Base-by-base conservation (phyloP, 2,113 vertebrate species). In the Elachura formosa region DNA sequence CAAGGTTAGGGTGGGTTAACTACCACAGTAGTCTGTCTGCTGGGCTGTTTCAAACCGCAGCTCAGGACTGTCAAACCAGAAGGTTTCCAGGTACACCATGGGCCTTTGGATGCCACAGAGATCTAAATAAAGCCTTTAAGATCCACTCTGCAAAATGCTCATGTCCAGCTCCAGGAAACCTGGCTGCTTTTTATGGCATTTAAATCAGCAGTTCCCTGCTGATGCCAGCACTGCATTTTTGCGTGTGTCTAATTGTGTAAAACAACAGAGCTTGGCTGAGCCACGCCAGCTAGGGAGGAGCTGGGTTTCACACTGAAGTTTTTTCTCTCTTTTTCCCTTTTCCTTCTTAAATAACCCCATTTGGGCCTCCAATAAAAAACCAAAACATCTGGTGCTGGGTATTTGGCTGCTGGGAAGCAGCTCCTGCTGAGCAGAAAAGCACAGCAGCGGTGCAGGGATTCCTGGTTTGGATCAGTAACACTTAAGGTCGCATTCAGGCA, bases 301-400 rank as follows among this genome's bases (percentile, higher is more conserved):
- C 71, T 82, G 67, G 36, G 38, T 75, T 90, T 93, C 68, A 67
- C 61, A 64, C 55, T 83, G 43, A 85, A 75, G 45, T 48, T 75
- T 82, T 61, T 56, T 67, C 38, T 68, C 43, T 69, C 36, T 69
- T 62, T 75, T 91, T 55, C 58, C 61, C 25, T 54, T 93, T 94
- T 85, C 43, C 51, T 69, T 89, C 83, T 51, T 55, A 95, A 96
- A 95, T 67, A 89, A 85, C 91, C 87, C 93, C 38, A 59, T 79
- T 89, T 89, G 78, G 91, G 91, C 89, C 84, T 84, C 94, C 38
- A 87, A 51, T 78, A 41, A 91, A 90, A 91, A 90, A 31, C 1
- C 81, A 76, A 81, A 81, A 66, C 84, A 94, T 94, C 84, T 97
- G 87, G 59, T 72, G 54, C 89, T 12, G 28, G 68, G 51, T 69